Conservation (phyloP, 2,797 vertebrate genomes). For the Sibirionetta formosa region DNA sequence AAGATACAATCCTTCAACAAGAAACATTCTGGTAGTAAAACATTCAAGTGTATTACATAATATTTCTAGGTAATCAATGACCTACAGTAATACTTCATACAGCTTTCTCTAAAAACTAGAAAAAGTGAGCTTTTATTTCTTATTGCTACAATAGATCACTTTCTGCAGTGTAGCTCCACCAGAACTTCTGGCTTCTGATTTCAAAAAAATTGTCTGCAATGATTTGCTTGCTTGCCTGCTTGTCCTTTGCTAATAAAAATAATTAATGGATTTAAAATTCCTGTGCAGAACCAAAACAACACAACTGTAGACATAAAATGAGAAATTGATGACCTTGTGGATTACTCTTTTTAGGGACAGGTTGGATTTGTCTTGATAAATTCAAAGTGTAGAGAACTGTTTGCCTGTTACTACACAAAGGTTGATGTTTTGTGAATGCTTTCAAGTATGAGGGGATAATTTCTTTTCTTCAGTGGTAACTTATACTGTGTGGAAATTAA, state of each 20-base stretch:
- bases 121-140: background rate
- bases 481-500: background rate
- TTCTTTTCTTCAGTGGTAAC: background rate
- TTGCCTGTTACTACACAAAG: background rate
- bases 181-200: background rate
- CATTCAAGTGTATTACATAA: background rate
- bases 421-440: background rate
- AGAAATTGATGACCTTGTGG: background rate
- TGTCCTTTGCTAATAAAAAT: constrained; percentile 13
- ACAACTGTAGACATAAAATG: background rate
- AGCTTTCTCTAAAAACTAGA: background rate
- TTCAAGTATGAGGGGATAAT: background rate
- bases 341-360: background rate
- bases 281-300: background rate
- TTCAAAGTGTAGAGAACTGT: background rate
- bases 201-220: background rate
- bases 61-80: constrained; percentile 16
- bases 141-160: constrained; percentile 6
- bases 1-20: background rate
- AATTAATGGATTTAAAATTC: background rate
- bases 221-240: background rate
- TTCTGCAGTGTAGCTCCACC: background rate
- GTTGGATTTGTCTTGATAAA: background rate
- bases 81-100: background rate
- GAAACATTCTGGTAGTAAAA: background rate